These are phyloP conservation scores for Polymixis lichenea DNA, from an alignment of 2,888 invertebrate species.

Conservation along the genomic window DNA sequence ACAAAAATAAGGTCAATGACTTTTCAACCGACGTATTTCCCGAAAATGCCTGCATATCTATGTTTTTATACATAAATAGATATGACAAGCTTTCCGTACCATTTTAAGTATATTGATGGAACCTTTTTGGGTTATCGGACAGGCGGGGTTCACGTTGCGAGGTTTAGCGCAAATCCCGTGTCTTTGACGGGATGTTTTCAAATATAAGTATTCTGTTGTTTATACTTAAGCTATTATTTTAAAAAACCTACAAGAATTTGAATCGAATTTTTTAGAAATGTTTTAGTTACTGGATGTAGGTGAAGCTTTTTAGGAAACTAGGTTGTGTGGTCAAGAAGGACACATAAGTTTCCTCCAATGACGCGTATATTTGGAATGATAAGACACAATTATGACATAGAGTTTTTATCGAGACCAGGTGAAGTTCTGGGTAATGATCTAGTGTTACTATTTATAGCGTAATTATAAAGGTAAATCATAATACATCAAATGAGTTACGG, in stretches of 20 bases:
- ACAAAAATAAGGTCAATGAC: not conserved
- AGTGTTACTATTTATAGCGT: too few species aligned
- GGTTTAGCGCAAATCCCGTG: constrained; percentile 25
- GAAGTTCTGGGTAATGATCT: too few species aligned
- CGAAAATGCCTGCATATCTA: not conserved
- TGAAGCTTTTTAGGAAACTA: not conserved
- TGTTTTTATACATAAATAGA: constrained; percentile 5
- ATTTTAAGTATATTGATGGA: constrained; percentile 32
- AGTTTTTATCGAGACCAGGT: too few species aligned
- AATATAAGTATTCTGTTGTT: constrained; percentile 2
- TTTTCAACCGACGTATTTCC: constrained; percentile 5
- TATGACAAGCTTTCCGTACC: constrained; percentile 3
- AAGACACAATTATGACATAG: too few species aligned
- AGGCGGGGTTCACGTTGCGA: constrained; percentile 18
- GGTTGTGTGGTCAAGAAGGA: too few species aligned
- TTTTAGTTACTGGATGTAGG: not conserved
- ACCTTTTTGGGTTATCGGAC: constrained; percentile 27
- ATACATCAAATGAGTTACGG: not conserved
- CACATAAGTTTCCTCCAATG: too few species aligned
- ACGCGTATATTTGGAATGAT: too few species aligned
- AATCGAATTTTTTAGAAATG: not conserved
- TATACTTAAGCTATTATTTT: not conserved
- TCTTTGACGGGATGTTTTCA: not conserved
- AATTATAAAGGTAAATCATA: not conserved
- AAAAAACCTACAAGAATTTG: not conserved